Base-by-base conservation (phyloP, 2,888 invertebrate genomes). In the Dynastes hyllus region DNA sequence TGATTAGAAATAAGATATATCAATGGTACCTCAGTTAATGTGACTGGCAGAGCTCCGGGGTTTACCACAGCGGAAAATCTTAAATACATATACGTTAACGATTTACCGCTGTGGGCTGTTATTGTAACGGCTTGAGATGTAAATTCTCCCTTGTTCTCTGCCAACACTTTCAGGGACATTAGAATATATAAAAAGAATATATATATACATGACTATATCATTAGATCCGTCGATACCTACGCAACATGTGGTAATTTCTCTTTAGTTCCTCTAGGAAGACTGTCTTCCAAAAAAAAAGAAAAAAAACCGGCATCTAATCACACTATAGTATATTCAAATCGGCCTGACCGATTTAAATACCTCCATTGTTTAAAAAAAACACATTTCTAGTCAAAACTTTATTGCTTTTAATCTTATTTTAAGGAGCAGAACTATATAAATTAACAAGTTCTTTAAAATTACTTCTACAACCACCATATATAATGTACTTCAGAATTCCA, bases 1-100 rank as follows among this genome's bases (percentile, higher is more conserved):
- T 89, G 88, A 88, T 86, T 88, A 88, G 87, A 87, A 82, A 83
- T 85, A 85, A 83, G 83, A 83, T 84, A 82, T 84, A 84, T 83
- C 83, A 82, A 82, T 79, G 82, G 84, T 84, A 84, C 84, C 84
- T 84, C 82, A 85, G 83, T 82, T 82, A 84, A 83, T 83, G 83
- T 79, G 84, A 80, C 81, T 81, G 81, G 77, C 80, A 81, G 79
- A 80, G 83, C 79, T 77, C 83, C 80, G 81, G 84, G 82, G 81
- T 83, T 83, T 83, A 81, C 81, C 82, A 81, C 80, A 81, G 77
- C 80, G 81, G 82, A 76, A 80, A 69, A 76, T 76, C 76, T 29
- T 69, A 66, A 40, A 4, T 11, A 32, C n/a, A 66, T 0, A 66
- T 29, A 66, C 32, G 40, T 40, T 11, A 11, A 50, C 71, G 76